phyloP scores from a whole-genome alignment of 1,140 invertebrate species.

The Drosophila yakuba region DNA sequence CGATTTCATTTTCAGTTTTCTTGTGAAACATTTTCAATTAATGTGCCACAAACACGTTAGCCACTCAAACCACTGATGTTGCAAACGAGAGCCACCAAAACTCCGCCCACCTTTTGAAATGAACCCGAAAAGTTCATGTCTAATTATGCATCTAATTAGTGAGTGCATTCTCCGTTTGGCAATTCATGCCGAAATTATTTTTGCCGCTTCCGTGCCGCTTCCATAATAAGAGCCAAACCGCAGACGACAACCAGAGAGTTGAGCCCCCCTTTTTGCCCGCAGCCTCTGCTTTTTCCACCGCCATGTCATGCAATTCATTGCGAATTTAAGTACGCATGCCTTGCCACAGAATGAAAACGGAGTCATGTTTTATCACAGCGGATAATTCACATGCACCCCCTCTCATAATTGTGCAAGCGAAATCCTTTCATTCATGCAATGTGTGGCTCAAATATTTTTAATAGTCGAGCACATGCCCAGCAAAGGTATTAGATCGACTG shows the following conservation, averaged over 20 bases:
- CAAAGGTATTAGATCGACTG: too few relatives aligned
- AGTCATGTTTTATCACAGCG: constrained; percentile 35
- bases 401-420: constrained; percentile 3
- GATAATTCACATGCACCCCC: constrained; percentile 13
- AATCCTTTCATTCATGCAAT: constrained; percentile 16
- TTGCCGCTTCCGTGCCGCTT: constrained; percentile 35
- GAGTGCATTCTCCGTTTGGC: constrained; percentile 60
- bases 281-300: background rate
- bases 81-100: too few relatives aligned
- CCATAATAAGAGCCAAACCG: constrained; percentile 59
- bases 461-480: constrained; percentile 1
- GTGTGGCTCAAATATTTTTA: constrained; percentile 11
- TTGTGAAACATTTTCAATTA: constrained; percentile 6
- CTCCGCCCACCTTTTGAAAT: background rate
- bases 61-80: background rate
- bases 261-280: background rate
- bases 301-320: constrained; percentile 26
- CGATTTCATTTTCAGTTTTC: background rate
- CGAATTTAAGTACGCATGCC: constrained; percentile 40
- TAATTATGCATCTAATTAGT: constrained; percentile 82
- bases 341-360: constrained; percentile 24
- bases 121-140: constrained; percentile 36
- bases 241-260: constrained; percentile 39
- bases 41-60: background rate
- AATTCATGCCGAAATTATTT: constrained; percentile 71